A percentile compares a stretch with the other conserved stretches of the same genome.
Evolutionary conservation across 2,888 invertebrate species (phyloP).

Genomic region (Lissocephala sabroskyi): DNA sequence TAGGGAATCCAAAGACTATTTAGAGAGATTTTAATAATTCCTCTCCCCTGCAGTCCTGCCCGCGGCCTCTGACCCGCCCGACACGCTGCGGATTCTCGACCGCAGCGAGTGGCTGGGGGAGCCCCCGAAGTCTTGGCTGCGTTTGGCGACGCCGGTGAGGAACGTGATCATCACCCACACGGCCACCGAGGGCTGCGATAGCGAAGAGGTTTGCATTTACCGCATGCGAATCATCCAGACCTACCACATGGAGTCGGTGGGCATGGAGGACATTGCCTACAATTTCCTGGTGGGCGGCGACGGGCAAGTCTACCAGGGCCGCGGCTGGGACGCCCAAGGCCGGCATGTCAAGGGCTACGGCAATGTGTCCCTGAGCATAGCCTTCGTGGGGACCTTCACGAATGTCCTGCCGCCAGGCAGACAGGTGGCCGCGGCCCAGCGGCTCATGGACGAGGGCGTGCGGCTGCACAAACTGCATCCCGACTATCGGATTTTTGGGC

Average conservation of each 20-base stretch:
- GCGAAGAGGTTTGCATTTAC: conserved; percentile 73
- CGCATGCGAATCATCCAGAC: conserved; percentile 78
- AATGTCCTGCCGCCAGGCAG: conserved; percentile 59
- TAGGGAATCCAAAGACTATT: background rate
- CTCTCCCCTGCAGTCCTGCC: too few species aligned
- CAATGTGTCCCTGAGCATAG: conserved; percentile 80
- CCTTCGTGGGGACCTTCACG: conserved; percentile 82
- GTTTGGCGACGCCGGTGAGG: conserved; percentile 28
- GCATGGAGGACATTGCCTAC: conserved; percentile 82
- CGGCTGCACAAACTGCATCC: conserved; percentile 76
- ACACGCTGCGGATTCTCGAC: conserved; percentile 40
- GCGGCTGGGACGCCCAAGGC: conserved; percentile 76
- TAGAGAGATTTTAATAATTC: too few species aligned
- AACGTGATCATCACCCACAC: conserved; percentile 50
- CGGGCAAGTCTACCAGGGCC: conserved; percentile 74
- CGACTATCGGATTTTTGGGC: conserved; percentile 81
- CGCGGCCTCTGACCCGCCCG: conserved; percentile 1
- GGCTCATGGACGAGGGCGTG: conserved; percentile 78
- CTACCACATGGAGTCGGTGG: conserved; percentile 79
- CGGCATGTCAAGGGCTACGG: conserved; percentile 81
- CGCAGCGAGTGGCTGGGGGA: conserved; percentile 55
- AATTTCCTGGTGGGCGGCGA: conserved; percentile 81
- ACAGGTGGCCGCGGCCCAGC: conserved; percentile 77
- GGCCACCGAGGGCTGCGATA: conserved; percentile 44
- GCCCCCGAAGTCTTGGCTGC: conserved; percentile 31